A percentile compares a stretch with the other conserved stretches of the same genome.
Conservation (phyloP, 2,113 vertebrate species). For the Acanthochromis polyacanthus region DNA sequence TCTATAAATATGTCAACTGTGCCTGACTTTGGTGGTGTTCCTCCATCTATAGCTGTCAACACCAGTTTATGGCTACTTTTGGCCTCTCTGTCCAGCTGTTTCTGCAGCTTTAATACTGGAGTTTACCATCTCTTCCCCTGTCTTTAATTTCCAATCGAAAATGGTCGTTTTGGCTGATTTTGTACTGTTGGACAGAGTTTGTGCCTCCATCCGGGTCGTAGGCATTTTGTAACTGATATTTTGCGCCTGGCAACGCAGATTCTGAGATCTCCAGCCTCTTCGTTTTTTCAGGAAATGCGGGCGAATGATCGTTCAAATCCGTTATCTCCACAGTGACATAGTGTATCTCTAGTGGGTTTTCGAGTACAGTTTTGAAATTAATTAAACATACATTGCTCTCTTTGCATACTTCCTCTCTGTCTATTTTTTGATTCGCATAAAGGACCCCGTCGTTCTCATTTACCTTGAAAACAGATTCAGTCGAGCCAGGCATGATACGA, state of each 20-base stretch:
- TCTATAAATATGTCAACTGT: slow-evolving; percentile 68
- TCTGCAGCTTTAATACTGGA: slow-evolving; percentile 76
- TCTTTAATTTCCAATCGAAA: slow-evolving; percentile 77
- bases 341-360: slow-evolving; percentile 85
- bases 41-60: slow-evolving; percentile 79
- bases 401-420: slow-evolving; percentile 72
- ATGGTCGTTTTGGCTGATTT: slow-evolving; percentile 73
- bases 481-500: slow-evolving; percentile 68
- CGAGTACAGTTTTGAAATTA: slow-evolving; percentile 71
- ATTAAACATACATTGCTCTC: slow-evolving; percentile 69
- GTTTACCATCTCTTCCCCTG: slow-evolving; percentile 66
- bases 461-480: slow-evolving; percentile 68
- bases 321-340: slow-evolving; percentile 84
- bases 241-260: slow-evolving; percentile 69
- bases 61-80: slow-evolving; percentile 53
- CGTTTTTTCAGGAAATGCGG: slow-evolving; percentile 71
- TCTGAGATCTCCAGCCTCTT: slow-evolving; percentile 65
- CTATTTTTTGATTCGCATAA: slow-evolving; percentile 61
- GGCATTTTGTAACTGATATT: slow-evolving; percentile 82
- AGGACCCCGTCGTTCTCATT: slow-evolving; percentile 72
- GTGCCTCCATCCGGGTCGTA: slow-evolving; percentile 81
- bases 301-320: slow-evolving; percentile 87
- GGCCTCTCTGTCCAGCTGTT: slow-evolving; percentile 76
- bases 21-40: slow-evolving; percentile 70
- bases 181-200: slow-evolving; percentile 82